A percentile compares a stretch with the other conserved stretches of the same genome.
Evolutionary conservation across 1,140 invertebrate species (phyloP).

Genomic region (Cyclargus thomasi): DNA sequence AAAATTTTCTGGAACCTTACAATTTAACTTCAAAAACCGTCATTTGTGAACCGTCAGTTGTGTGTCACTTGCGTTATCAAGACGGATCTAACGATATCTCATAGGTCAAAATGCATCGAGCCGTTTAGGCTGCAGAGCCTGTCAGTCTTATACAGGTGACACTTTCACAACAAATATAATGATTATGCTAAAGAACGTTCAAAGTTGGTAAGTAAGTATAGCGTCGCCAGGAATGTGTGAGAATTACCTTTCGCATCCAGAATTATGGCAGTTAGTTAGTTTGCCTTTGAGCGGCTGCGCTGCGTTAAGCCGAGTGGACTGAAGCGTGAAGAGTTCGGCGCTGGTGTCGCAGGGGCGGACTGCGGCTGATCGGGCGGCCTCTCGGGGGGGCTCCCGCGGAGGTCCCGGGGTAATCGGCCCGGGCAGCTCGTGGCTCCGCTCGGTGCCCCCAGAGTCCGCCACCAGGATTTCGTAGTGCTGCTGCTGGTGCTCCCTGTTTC

Average conservation of each 20-base stretch:
- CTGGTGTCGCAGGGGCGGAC: slow-evolving; percentile 89
- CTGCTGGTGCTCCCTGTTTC: slow-evolving; percentile 61
- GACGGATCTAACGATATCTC: no score
- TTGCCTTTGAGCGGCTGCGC: slow-evolving; percentile 85
- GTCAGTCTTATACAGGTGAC: no score
- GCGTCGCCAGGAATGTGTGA: background rate
- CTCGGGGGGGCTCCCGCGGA: slow-evolving; percentile 58
- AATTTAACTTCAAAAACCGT: no score
- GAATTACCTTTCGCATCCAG: slow-evolving; percentile 89
- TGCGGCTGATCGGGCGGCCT: slow-evolving; percentile 73
- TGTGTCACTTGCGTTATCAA: no score
- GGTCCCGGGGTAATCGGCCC: slow-evolving; percentile 27
- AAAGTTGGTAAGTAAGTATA: no score
- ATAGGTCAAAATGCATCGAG: no score
- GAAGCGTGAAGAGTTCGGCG: slow-evolving; percentile 90
- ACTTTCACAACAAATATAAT: no score
- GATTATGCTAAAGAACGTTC: no score
- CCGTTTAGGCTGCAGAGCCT: no score
- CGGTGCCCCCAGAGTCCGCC: slow-evolving; percentile 39
- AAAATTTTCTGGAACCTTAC: no score
- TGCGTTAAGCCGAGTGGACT: slow-evolving; percentile 86
- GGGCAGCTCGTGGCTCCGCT: slow-evolving; percentile 24
- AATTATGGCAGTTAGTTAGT: slow-evolving; percentile 91
- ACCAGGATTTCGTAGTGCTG: slow-evolving; percentile 64
- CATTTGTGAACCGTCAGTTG: no score